phyloP scores from a whole-genome alignment of 2,113 vertebrate species.

The Oncorhynchus mykiss region DNA sequence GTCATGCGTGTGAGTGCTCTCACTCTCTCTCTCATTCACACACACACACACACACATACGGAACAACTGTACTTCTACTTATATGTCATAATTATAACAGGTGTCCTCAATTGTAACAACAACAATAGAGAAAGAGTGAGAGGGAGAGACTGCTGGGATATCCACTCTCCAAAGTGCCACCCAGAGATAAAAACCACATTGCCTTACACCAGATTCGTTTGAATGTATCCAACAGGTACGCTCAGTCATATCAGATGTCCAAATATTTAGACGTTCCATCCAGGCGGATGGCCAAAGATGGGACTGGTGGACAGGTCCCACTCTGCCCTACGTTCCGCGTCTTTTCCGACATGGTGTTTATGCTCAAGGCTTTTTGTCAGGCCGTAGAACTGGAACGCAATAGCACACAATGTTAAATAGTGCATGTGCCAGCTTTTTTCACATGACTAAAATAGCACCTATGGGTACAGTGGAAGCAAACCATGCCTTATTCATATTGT shows the following conservation, averaged over 20 bases:
- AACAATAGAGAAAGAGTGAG: constrained; percentile 18
- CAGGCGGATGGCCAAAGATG: constrained; percentile 64
- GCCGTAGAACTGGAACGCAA: neutral
- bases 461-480: constrained; percentile 2
- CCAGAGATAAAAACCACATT: constrained; percentile 61
- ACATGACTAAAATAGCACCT: neutral
- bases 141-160: constrained; percentile 40
- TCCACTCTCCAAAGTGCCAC: constrained; percentile 42
- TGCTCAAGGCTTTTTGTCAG: constrained; percentile 34
- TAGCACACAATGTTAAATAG: no score
- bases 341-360: constrained; percentile 54
- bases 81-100: no score
- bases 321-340: constrained; percentile 16
- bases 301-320: constrained; percentile 43
- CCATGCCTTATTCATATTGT: neutral
- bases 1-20: neutral
- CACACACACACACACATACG: neutral
- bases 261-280: constrained; percentile 73
- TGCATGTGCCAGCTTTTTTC: constrained; percentile 23
- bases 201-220: constrained; percentile 54
- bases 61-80: no score
- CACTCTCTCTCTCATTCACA: neutral
- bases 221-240: constrained; percentile 64
- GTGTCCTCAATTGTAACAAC: constrained; percentile 29
- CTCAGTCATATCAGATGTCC: constrained; percentile 72